A percentile compares a stretch with the other conserved stretches of the same genome.
These are phyloP conservation scores for Danio choprae DNA, from an alignment of 2,797 vertebrate genomes.

Conservation along the genomic window DNA sequence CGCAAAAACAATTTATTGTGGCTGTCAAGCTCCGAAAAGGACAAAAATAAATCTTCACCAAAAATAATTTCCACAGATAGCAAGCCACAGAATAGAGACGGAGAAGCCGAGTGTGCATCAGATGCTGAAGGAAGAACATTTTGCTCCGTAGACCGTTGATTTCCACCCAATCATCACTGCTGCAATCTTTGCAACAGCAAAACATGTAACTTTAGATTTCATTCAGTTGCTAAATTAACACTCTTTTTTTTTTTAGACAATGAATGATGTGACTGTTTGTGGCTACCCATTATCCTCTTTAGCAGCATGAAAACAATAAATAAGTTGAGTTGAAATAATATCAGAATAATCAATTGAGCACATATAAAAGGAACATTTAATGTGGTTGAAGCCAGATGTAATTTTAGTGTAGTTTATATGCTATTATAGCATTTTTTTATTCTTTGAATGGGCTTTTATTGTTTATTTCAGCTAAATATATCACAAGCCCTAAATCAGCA, in stretches of 20 bases:
- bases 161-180: not conserved
- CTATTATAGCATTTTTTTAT: not conserved
- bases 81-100: not conserved
- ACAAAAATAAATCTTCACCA: not conserved
- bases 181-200: not conserved
- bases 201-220: not conserved
- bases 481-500: too few species aligned
- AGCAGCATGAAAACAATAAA: too few species aligned
- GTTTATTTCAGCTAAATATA: too few species aligned
- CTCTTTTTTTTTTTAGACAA: not conserved
- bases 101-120: not conserved
- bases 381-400: not conserved
- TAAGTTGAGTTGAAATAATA: not conserved
- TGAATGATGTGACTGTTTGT: not conserved
- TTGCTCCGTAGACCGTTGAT: not conserved
- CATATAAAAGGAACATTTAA: too few species aligned
- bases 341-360: not conserved
- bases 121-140: not conserved
- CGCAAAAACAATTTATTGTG: not conserved
- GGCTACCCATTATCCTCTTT: not conserved
- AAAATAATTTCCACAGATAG: constrained; percentile 7
- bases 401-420: not conserved
- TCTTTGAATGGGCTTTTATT: too few species aligned
- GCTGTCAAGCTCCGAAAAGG: constrained; percentile 14
- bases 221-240: not conserved